Evolutionary conservation across 2,888 invertebrate species (phyloP).

Genomic region (Protonemura montana): DNA sequence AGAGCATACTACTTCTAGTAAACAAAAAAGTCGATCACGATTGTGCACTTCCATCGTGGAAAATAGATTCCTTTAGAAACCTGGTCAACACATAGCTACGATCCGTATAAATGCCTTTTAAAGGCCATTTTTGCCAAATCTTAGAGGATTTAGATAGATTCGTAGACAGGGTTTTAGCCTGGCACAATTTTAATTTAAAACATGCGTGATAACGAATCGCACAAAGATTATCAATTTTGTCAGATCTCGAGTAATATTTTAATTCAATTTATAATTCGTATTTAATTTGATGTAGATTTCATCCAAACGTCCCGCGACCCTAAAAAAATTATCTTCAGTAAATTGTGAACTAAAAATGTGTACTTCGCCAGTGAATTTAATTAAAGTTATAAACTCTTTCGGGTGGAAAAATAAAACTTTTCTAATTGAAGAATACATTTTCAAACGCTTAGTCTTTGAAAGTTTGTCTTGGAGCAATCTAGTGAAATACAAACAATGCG

Average conservation of each 20-base stretch:
- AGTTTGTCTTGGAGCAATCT: too few species aligned
- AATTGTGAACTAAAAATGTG: slow-evolving; percentile 16
- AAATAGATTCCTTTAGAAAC: too few species aligned
- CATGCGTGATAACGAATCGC: slow-evolving; percentile 40
- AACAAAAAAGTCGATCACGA: too few species aligned
- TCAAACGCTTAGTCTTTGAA: not conserved
- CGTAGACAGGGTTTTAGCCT: not conserved
- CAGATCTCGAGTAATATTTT: slow-evolving; percentile 38
- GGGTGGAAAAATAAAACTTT: not conserved
- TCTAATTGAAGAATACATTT: not conserved
- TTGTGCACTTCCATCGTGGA: not conserved
- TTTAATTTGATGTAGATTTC: slow-evolving; percentile 42
- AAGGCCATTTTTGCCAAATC: not conserved
- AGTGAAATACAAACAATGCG: too few species aligned
- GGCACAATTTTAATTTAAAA: slow-evolving; percentile 39
- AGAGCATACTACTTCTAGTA: too few species aligned
- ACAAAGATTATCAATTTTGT: slow-evolving; percentile 30
- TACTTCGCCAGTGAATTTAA: slow-evolving; percentile 7
- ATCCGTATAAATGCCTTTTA: too few species aligned
- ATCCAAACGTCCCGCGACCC: slow-evolving; percentile 20
- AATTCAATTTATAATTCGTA: slow-evolving; percentile 42
- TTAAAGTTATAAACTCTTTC: slow-evolving; percentile 7
- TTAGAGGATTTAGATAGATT: not conserved
- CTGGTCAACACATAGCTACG: too few species aligned
- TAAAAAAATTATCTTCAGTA: not conserved